Evolutionary conservation across 2,113 vertebrate species (phyloP).

Genomic region (Lagopus leucura): DNA sequence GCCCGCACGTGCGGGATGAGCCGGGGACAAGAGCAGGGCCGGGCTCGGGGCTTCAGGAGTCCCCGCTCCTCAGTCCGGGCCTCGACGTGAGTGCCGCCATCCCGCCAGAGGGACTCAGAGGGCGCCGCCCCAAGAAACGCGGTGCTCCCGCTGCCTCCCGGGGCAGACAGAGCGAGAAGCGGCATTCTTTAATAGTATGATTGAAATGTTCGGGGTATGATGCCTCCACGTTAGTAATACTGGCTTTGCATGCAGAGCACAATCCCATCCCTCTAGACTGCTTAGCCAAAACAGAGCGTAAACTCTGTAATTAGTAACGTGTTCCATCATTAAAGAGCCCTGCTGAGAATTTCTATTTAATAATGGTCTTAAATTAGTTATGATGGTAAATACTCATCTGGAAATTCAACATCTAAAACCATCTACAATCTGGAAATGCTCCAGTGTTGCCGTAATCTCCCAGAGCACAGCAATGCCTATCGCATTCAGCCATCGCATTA

Average conservation of each 20-base stretch:
- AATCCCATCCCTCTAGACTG: conserved; percentile 62
- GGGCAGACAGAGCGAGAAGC: conserved; percentile 40
- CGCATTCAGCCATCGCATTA: conserved; percentile 68
- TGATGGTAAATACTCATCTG: conserved; percentile 81
- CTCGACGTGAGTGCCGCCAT: not conserved
- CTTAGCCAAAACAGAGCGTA: conserved; percentile 75
- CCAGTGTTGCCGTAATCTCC: conserved; percentile 77
- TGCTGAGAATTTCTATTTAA: conserved; percentile 83
- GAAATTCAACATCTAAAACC: conserved; percentile 79
- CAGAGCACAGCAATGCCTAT: conserved; percentile 75
- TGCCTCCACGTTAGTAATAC: conserved; percentile 67
- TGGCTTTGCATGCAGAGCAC: conserved; percentile 74
- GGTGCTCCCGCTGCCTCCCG: not conserved
- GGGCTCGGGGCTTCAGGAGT: not conserved
- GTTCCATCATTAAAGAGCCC: conserved; percentile 77
- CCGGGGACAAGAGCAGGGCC: not conserved
- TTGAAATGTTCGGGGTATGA: conserved; percentile 68
- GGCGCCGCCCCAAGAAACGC: not conserved
- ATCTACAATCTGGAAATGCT: conserved; percentile 75
- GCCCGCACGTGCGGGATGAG: not conserved
- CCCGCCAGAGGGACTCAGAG: not conserved
- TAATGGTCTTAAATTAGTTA: conserved; percentile 83
- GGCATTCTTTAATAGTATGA: conserved; percentile 64
- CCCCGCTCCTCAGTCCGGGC: not conserved
- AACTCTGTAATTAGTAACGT: conserved; percentile 77